Evolutionary conservation across 92 coral and sea anemone species (phyloP), one percentile per base, ranked within the genome.

Genomic region (Siderastrea siderea): DNA sequence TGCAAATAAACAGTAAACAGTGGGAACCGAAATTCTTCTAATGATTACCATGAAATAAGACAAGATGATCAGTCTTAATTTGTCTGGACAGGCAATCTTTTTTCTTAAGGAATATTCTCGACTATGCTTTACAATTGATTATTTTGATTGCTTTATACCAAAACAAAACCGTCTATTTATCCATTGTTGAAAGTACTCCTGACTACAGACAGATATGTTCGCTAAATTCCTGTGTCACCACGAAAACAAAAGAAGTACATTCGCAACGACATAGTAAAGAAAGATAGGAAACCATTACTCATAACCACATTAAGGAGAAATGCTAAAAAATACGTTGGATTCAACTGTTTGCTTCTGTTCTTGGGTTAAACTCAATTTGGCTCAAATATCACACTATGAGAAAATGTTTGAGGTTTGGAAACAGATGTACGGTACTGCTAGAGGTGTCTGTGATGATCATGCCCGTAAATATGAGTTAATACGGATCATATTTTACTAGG

Each of bases 141-240:
- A 44, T 14, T 17, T 11, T 79, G 58, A 79, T 64, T 50, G 53
- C 5, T 79, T 47, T 47, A 64, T 47, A 63, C 16, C 16, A 62
- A 79, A 67, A 54, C 52, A 81, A 67, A 50, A 55, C 19, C 17
- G 72, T 71, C 7, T 53, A 58, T 19, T 49, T 64, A 68, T 7
- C 59, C 58, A 46, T 58, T 83, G 79, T 71, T 58, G 79, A 59
- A 59, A 45, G 49, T 57, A 6, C 79, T 58, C 5, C 58, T 71
- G 2, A 72, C 57, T 2, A 19, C 69, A 58, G 71, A 69, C 43
- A 53, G 17, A 46, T 70, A 51, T 68, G 47, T 47, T 54, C 3
- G 50, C 50, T 46, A 68, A 83, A 83, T 83, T 83, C 87, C 87
- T 57, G 17, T 47, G 79, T 83, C 38, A 51, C 87, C 71, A 71